phyloP scores from a whole-genome alignment of 1,140 invertebrate species.

The Calephelis nemesis region DNA sequence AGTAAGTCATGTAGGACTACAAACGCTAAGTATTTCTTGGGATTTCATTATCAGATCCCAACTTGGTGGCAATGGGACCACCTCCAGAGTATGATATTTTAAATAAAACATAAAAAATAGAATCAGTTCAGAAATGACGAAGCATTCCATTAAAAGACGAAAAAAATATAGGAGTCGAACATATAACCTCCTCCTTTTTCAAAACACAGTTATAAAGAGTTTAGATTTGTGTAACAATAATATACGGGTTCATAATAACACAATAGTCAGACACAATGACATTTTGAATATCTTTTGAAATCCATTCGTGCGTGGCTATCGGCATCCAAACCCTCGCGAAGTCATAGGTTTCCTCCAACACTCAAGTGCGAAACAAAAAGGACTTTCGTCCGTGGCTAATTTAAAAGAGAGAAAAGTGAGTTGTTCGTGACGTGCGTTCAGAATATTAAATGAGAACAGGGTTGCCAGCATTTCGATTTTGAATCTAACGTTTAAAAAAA shows the following conservation, averaged over 20 bases:
- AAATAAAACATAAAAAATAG: too few species aligned
- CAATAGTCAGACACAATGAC: conserved; percentile 5
- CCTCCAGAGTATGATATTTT: too few species aligned
- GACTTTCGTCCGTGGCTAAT: conserved; percentile 70
- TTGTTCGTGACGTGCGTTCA: conserved; percentile 47
- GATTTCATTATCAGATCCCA: too few species aligned
- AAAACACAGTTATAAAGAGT: not conserved
- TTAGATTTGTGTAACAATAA: not conserved
- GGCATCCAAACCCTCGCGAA: conserved; percentile 21
- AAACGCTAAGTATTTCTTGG: too few species aligned
- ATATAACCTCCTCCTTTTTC: too few species aligned
- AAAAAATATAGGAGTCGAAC: too few species aligned
- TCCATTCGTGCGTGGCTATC: conserved; percentile 35
- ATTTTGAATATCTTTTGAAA: conserved; percentile 31
- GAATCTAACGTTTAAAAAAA: too few species aligned
- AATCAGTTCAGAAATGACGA: too few species aligned
- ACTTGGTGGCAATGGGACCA: too few species aligned
- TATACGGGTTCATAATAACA: not conserved
- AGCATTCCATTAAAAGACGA: too few species aligned
- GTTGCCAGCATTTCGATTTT: not conserved
- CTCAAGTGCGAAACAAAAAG: conserved; percentile 61
- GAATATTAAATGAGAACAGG: conserved; percentile 59
- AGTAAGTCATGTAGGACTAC: too few species aligned
- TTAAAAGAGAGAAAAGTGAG: conserved; percentile 75
- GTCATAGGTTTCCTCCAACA: conserved; percentile 40